These are phyloP conservation scores for Patella depressa DNA, from an alignment of 2,888 invertebrate genomes.

Conservation along the genomic window DNA sequence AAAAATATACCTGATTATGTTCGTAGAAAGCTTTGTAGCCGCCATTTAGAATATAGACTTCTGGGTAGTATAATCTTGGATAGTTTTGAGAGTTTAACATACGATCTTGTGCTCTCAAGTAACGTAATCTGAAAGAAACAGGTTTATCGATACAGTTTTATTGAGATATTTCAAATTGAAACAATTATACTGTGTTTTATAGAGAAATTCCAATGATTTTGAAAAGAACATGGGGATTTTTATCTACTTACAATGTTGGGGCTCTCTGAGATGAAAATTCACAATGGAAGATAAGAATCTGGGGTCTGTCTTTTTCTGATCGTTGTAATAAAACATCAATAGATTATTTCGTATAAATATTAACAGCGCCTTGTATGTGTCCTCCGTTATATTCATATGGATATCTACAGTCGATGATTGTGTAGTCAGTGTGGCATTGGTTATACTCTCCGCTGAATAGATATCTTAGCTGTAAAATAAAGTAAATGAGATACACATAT, in stretches of 20 bases:
- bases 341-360: constrained; percentile 19
- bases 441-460: constrained; percentile 81
- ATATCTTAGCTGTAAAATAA: constrained; percentile 44
- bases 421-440: constrained; percentile 78
- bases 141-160: not conserved
- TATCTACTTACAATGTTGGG: constrained; percentile 30
- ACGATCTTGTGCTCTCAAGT: constrained; percentile 85
- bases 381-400: constrained; percentile 85
- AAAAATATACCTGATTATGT: constrained; percentile 70
- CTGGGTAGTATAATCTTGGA: constrained; percentile 89
- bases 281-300: constrained; percentile 36
- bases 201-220: not conserved
- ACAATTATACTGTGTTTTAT: not conserved
- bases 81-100: constrained; percentile 83
- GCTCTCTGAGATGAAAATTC: constrained; percentile 37
- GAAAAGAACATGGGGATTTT: not conserved
- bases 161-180: not conserved
- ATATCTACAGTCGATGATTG: constrained; percentile 92
- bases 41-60: constrained; percentile 90
- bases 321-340: constrained; percentile 18
- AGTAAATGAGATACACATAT: no score
- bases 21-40: constrained; percentile 88
- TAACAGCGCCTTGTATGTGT: constrained; percentile 18
- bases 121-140: constrained; percentile 78
- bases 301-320: constrained; percentile 15